Conservation (phyloP, 1,140 invertebrate species). For the Meteorus sp. region DNA sequence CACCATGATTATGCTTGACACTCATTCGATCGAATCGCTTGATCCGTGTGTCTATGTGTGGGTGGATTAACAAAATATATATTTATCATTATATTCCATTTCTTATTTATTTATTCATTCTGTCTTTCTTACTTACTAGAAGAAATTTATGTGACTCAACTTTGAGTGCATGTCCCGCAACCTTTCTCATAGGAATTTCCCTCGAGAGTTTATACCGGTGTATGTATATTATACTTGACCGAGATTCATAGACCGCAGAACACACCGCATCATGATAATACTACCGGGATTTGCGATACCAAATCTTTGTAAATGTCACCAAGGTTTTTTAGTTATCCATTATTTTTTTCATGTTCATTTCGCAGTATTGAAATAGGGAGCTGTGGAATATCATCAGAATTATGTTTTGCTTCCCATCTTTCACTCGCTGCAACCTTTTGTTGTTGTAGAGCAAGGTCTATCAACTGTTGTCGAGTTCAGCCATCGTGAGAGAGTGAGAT, state of each 20-base stretch:
- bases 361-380: too few relatives aligned
- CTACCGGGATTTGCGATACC: slow-evolving; percentile 16
- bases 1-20: too few relatives aligned
- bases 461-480: too few relatives aligned
- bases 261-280: background rate
- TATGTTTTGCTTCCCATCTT: too few relatives aligned
- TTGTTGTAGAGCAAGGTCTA: slow-evolving; percentile 2
- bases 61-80: background rate
- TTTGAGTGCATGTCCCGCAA: background rate
- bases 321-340: slow-evolving; percentile 7
- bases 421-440: too few relatives aligned
- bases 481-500: too few relatives aligned
- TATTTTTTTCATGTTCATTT: too few relatives aligned
- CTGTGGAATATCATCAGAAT: too few relatives aligned
- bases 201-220: too few relatives aligned
- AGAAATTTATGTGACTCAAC: background rate
- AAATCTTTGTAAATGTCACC: background rate
- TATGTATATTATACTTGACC: slow-evolving; percentile 26
- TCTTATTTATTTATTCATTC: slow-evolving; percentile 10
- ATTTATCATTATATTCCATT: too few relatives aligned
- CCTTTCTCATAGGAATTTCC: slow-evolving; percentile 13
- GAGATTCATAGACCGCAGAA: slow-evolving; percentile 20
- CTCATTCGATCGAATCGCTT: too few relatives aligned
- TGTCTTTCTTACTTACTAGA: background rate
- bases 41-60: background rate